These are phyloP conservation scores for Imbricaverruca yamaguchii DNA, from an alignment of 2,888 invertebrate genomes.

Conservation along the genomic window DNA sequence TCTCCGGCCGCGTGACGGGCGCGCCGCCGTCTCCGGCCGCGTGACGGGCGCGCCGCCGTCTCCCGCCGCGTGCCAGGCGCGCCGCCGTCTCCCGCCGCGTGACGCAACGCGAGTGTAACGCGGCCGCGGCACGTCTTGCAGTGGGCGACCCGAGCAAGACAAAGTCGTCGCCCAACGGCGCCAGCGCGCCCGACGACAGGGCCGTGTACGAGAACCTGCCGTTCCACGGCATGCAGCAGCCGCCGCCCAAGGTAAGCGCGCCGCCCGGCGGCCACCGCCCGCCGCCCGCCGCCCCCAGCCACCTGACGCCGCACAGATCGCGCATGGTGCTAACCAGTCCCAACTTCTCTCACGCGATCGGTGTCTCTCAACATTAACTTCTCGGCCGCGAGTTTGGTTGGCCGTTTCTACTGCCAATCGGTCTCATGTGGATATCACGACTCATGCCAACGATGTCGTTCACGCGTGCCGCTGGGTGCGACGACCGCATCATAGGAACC, in stretches of 20 bases:
- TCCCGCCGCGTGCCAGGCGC: too few species aligned
- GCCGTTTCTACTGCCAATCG: not conserved
- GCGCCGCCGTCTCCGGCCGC: too few species aligned
- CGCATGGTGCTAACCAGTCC: constrained; percentile 1
- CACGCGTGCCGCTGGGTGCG: not conserved
- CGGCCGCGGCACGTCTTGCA: not conserved
- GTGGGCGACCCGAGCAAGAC: constrained; percentile 16
- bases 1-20: too few species aligned
- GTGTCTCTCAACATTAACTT: not conserved
- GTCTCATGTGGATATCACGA: too few species aligned
- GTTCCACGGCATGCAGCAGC: constrained; percentile 88
- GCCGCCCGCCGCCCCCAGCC: constrained; percentile 25
- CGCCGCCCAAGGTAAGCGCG: constrained; percentile 76
- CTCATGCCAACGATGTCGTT: not conserved
- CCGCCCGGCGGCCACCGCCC: constrained; percentile 20
- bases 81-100: not conserved
- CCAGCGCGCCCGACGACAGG: constrained; percentile 62
- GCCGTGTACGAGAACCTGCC: constrained; percentile 86
- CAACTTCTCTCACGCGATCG: too few species aligned
- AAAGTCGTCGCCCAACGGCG: constrained; percentile 13
- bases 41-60: too few species aligned
- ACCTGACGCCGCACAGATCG: constrained; percentile 20
- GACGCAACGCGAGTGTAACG: not conserved
- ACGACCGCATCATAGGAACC: not conserved
- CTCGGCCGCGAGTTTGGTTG: not conserved